phyloP scores from a whole-genome alignment of 2,113 vertebrate genomes.

The Peromyscus leucopus region DNA sequence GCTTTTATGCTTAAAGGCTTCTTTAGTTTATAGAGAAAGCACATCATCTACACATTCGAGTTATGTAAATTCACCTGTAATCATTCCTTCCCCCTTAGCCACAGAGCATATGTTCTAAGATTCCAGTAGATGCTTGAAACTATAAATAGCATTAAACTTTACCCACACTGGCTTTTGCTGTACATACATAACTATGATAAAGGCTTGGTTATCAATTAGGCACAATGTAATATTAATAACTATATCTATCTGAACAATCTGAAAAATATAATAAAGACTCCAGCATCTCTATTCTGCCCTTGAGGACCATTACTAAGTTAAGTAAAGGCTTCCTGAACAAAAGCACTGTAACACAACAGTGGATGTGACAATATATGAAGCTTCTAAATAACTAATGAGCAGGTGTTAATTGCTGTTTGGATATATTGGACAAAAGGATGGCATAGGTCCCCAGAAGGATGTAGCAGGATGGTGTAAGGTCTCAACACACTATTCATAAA shows the following conservation, averaged over 20 bases:
- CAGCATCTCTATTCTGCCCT: neutral
- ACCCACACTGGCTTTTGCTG: neutral
- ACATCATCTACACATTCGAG: constrained; percentile 22
- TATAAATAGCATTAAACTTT: neutral
- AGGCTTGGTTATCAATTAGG: neutral
- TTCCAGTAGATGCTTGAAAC: neutral
- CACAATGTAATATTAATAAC: neutral
- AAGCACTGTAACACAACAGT: neutral
- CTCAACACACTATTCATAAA: neutral
- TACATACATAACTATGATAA: neutral
- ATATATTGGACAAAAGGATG: neutral
- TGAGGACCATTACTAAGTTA: neutral
- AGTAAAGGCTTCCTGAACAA: neutral
- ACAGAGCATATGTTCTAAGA: neutral
- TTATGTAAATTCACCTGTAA: constrained; percentile 10
- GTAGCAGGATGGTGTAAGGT: too few species aligned
- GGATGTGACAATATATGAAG: neutral
- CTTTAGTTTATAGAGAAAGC: constrained; percentile 19
- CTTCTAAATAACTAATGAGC: neutral
- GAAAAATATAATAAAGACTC: neutral
- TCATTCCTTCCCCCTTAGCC: neutral
- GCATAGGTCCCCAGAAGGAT: neutral
- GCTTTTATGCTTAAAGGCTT: neutral
- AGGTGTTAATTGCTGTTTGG: too few species aligned
- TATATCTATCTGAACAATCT: neutral